Base-by-base conservation (phyloP, 2,888 invertebrate genomes). In the Cyclophora punctaria region DNA sequence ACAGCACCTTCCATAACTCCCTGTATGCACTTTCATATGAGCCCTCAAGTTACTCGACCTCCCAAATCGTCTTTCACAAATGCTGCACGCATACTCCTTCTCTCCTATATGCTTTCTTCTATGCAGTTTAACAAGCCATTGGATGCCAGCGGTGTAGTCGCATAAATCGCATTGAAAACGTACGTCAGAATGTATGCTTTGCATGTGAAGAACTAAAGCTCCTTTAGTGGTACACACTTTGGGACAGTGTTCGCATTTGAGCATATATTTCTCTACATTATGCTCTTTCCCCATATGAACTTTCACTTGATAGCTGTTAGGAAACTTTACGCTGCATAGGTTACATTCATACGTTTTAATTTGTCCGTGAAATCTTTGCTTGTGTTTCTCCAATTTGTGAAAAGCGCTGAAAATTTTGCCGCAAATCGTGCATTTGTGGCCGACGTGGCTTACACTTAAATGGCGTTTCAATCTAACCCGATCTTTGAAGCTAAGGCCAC, bases 31-130 rank as follows among this genome's bases (percentile, higher is more conserved):
- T 49, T 80, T 83, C 75, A 85, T 80, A 59, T 85, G 84, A 0
- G 75, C 69, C 3, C 83, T 57, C 3, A 85, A 50, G 50, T 84
- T 84, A 44, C 91, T 91, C 4, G 90, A 89, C 42, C 91, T 83
- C 0, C 89, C 83, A 45, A 91, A 89, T 59, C 77, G 78, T 44
- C 78, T 84, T 0, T 85, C 83, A 49, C 92, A 92, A n/a, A 90
- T 75, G 42, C 89, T 89, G 53, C 92, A 92, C 1, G 75, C 72
- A 50, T 90, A 90, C 6, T 81, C 77, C 5, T 80, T 86, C 2
- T 88, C 85, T 0, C 84, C 86, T 20, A 76, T 81, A 70, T 91
- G 91, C 42, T 82, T 86, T 33, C 82, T 78, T 47, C 80, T 81
- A 53, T 90, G 91, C 2, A 83, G 51, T 35, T 71, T 82, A 0